These are phyloP conservation scores for Cladorhizidae sp. DNA, from an alignment of 37 sponge, comb jelly and placozoan species.

Conservation along the genomic window DNA sequence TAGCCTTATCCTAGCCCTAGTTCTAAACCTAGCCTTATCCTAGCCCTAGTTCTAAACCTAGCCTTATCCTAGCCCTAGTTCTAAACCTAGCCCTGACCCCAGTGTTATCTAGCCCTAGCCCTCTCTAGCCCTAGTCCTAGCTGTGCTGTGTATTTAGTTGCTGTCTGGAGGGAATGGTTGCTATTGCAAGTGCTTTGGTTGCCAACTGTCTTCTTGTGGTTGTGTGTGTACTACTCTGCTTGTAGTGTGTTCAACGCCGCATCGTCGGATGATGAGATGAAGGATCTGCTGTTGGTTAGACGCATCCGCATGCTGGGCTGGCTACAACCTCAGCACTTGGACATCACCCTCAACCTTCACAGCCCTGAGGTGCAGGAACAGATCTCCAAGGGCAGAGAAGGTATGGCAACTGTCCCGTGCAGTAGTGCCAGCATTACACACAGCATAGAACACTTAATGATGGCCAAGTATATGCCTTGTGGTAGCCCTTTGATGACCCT, in stretches of 20 bases:
- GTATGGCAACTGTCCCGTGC: not conserved
- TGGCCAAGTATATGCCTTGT: not conserved
- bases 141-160: no score
- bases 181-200: no score
- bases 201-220: not conserved
- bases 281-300: constrained; percentile 42
- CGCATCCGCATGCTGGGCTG: constrained; percentile 67
- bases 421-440: not conserved
- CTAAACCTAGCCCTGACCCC: no score
- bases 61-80: no score
- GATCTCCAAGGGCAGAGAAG: constrained; percentile 25
- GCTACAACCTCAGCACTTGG: constrained; percentile 64
- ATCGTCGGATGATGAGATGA: constrained; percentile 53
- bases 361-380: constrained; percentile 51
- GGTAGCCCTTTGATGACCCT: not conserved
- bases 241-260: constrained; percentile 31
- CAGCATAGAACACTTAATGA: not conserved
- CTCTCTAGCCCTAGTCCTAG: no score
- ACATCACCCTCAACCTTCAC: constrained; percentile 47
- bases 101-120: no score
- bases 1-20: no score
- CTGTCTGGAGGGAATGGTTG: no score
- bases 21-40: no score
- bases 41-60: no score
- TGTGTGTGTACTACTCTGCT: not conserved